Base-by-base conservation (phyloP, 2,113 vertebrate genomes). In the Prinia subflava region DNA sequence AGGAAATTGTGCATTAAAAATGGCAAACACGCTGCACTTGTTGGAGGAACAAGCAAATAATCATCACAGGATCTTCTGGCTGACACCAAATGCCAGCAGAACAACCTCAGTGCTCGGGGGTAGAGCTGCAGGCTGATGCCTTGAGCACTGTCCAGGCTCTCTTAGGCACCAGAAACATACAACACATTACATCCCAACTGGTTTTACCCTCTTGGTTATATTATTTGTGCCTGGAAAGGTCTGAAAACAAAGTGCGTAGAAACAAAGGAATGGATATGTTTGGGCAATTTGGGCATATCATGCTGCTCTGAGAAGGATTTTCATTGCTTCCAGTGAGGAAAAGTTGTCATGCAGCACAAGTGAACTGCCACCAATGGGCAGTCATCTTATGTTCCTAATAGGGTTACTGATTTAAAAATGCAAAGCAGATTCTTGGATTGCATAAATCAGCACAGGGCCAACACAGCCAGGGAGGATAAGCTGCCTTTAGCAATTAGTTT, bases 281-380 rank as follows among this genome's bases (percentile, higher is more conserved):
- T 59, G n/a, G 52, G n/a, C 35, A 96, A 70, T 56, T 52, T 1
- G 2, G 53, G 17, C 53, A 28, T 2, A 60, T 16, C 0, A 0
- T 13, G 22, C 22, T 49, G 30, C 41, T 35, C 35, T 64, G 21
- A 28, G 63, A 25, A 70, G 37, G 13, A 42, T 50, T 93, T 75
- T 75, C 9, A 23, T 42, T 52, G 21, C 46, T 84, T 87, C 44
- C 65, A 64, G 53, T 0, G 0, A 77, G 33, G 11, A 11, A 13
- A 60, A 49, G 24, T 39, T 39, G 17, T 55, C 81, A 75, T 6
- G 1, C 0, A 6, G 49, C 28, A 31, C 11, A 69, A 90, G 53
- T 6, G 23, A 76, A 37, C 15, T 20, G 22, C 33, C 49, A 7
- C 47, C 44, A 5, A 3, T 52, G 41, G 24, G 44, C 35, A 59